Percentiles rank a stretch among this genome's conserved stretches.
These are phyloP conservation scores for Atta colombica DNA, from an alignment of 1,140 invertebrate genomes.

Conservation along the genomic window DNA sequence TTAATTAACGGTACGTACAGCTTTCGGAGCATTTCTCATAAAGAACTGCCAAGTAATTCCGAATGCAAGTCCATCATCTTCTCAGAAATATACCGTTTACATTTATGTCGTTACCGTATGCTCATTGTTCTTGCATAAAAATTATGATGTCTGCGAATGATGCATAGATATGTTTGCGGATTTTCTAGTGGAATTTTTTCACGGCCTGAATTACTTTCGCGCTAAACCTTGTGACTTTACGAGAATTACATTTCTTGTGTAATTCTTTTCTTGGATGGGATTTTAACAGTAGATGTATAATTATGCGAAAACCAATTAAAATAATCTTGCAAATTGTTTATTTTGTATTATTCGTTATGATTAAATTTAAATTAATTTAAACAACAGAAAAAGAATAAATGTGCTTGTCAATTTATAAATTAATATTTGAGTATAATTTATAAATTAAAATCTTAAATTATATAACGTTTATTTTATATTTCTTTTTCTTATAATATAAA, in stretches of 20 bases:
- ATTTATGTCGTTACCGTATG: constrained; percentile 17
- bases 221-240: not conserved
- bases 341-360: not conserved
- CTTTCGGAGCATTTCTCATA: constrained; percentile 43
- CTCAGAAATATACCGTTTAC: constrained; percentile 30
- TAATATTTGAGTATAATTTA: not conserved
- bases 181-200: constrained; percentile 30
- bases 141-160: constrained; percentile 28
- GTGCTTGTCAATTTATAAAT: too few relatives aligned
- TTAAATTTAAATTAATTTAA: constrained; percentile 8
- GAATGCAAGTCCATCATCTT: constrained; percentile 34
- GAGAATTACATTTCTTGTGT: constrained; percentile 20
- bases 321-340: not conserved
- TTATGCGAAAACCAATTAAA: not conserved
- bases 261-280: constrained; percentile 3
- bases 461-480: not conserved
- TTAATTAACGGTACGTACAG: constrained; percentile 29
- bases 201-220: constrained; percentile 42
- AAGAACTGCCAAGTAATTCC: constrained; percentile 69
- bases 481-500: not conserved
- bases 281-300: not conserved
- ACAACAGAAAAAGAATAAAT: not conserved
- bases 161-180: constrained; percentile 60
- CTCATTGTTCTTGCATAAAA: constrained; percentile 58
- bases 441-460: not conserved